A percentile compares a stretch with the other conserved stretches of the same genome.
phyloP scores from a whole-genome alignment of 2,797 vertebrate genomes.

The Strix occidentalis region DNA sequence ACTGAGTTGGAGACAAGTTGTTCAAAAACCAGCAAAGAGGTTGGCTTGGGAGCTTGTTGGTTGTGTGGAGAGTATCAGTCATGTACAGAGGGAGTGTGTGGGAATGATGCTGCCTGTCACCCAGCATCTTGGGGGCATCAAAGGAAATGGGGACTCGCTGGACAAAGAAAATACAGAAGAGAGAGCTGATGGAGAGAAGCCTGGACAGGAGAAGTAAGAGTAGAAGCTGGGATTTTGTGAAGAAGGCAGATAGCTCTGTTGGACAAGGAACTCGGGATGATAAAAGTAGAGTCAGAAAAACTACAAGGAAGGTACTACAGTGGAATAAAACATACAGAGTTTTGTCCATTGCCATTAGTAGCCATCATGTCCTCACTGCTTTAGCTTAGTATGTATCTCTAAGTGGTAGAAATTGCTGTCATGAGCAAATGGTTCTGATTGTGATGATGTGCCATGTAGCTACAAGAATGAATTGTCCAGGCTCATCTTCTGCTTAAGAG shows the following conservation, averaged over 20 bases:
- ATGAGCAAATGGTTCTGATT: neutral
- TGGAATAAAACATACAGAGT: neutral
- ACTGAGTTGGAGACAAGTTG: neutral
- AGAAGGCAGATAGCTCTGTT: neutral
- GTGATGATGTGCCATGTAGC: neutral
- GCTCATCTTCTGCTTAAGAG: neutral
- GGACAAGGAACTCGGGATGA: neutral
- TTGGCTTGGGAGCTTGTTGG: neutral
- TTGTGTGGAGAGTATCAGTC: neutral
- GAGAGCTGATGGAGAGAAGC: neutral
- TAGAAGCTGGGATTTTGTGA: neutral
- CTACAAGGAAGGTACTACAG: neutral
- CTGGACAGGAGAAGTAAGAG: neutral
- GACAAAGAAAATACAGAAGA: neutral
- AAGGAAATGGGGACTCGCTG: neutral
- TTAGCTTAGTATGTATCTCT: neutral
- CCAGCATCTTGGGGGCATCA: neutral
- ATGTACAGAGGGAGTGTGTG: neutral
- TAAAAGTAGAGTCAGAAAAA: neutral
- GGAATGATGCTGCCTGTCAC: neutral
- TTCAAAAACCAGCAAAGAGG: neutral
- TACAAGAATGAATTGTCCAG: accelerated
- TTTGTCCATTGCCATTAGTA: neutral
- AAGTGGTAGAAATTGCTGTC: neutral
- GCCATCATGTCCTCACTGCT: neutral